Evolutionary conservation across 2,797 vertebrate species (phyloP), one percentile per base, ranked within the genome.

Genomic region (Rhinophrynus dorsalis): DNA sequence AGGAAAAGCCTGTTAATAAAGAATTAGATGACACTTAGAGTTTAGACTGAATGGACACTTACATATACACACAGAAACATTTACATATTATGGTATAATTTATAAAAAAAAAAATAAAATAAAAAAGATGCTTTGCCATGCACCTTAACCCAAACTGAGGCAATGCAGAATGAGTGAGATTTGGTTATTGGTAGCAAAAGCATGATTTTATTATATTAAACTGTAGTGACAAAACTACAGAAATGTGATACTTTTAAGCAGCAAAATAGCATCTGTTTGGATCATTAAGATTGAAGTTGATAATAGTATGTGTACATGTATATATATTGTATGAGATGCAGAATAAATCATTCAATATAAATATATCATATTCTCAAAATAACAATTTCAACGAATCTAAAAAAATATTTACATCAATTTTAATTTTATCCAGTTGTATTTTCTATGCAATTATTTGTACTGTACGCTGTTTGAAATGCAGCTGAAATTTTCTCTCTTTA

Each of bases 1-100:
- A 75, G 95, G 95, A 79, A 95, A 97, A 78, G 84, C 93, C 95
- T 97, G 78, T 3, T 78, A 83, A 83, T 76, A 75, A 86, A 77
- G 75, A 79, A 83, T 68, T 70, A 77, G 77, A 84, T 66, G 85
- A 79, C 77, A 82, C 64, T 57, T 75, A n/a, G 67, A 56, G 58
- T 71, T 80, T 76, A 68, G 17, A 74, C 75, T 13, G 47, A 35
- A 35, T 54, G 15, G 10, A 59, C 18, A 32, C n/a, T 13, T 17
- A 40, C 54, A 59, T 54, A 57, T 54, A 73, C 33, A 65, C 32
- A 35, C 8, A 75, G 57, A 58, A 1, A 0, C 9, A 60, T 55
- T 27, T 0, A 66, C 68, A 62, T 77, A 76, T 76, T 82, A 84
- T 86, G 75, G 80, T 79, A 81, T 85, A 81, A 67, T 81, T 79